These are phyloP conservation scores for Pogonus chalceus DNA, from an alignment of 1,140 invertebrate genomes.

Conservation along the genomic window DNA sequence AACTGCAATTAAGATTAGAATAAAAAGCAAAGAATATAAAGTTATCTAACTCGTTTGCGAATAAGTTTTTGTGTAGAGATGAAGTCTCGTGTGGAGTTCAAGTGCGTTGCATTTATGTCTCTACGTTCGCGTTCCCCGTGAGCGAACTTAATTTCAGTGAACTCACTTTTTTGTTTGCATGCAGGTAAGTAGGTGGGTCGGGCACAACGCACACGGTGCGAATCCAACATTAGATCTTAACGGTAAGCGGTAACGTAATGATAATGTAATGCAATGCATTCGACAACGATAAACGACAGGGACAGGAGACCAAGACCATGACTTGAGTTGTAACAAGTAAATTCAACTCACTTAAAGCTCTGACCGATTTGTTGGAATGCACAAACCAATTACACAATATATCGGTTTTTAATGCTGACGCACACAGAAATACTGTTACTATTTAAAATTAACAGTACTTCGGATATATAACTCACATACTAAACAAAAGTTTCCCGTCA, in stretches of 20 bases:
- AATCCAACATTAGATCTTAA: not conserved
- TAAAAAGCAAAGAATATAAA: too few species aligned
- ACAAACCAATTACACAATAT: not conserved
- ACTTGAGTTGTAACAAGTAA: too few species aligned
- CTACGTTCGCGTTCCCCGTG: not conserved
- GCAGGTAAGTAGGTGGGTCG: not conserved
- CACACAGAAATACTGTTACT: not conserved
- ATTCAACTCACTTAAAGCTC: too few species aligned
- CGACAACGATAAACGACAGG: too few species aligned
- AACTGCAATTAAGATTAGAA: too few species aligned
- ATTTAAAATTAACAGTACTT: not conserved
- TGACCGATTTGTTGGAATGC: not conserved
- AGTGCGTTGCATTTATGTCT: too few species aligned
- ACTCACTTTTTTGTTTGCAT: slow-evolving; percentile 4
- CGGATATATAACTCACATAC: too few species aligned
- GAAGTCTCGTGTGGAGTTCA: too few species aligned
- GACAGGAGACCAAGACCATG: too few species aligned
- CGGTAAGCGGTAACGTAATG: not conserved
- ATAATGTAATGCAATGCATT: not conserved
- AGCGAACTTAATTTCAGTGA: not conserved
- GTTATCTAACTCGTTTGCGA: too few species aligned
- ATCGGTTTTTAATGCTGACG: not conserved
- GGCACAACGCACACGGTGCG: not conserved
- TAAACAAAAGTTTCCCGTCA: too few species aligned
- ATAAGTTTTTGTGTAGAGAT: too few species aligned